Base-by-base conservation (phyloP, 35 echinoderm and acorn worm genomes). In the Patiria miniata region DNA sequence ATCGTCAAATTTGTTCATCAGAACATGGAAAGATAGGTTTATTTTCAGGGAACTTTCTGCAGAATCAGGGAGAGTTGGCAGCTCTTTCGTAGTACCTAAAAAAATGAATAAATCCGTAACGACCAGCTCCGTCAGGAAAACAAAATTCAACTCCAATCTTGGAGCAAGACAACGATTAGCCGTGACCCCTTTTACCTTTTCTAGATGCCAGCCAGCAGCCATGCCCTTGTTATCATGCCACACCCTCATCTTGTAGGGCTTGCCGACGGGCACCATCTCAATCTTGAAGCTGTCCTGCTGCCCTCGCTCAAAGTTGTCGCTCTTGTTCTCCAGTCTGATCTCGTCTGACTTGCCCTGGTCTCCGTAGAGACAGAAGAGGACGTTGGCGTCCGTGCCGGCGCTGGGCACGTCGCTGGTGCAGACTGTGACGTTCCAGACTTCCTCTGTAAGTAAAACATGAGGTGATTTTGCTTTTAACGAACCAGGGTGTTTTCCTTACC, bases 311-410 rank as follows among this genome's bases (percentile, higher is more conserved):
- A 99, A 99, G 18, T 86, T 94, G 83, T 99, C 91, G 54, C 92
- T 94, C 37, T 79, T 83, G 58, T 88, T 99, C 61, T 99, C 93
- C 53, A 99, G 83, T 36, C 85, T 68, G 42, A 99, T 68, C 34
- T 99, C 96, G 58, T 99, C 96, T 28, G 96, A 94, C 83, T 99
- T 99, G 10, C 91, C 92, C 82, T 99, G 89, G 78, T 87, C 79
- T 53, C 96, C 96, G 86, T 99, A 99, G 89, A 99, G 89, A 87
- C 96, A 99, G 59, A 99, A 86, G 59, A 40, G 94, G 23, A 99
- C 92, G 47, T 99, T 94, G 6, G 96, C 96, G 55, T 99, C 96
- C 7, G 96, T 94, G 0, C 96, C 96, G 19, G 96, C 55, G 36
- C 88, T 81, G 0, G 86, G 36, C n/a, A 88, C 33, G 42, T 99